Evolutionary conservation across 2,113 vertebrate species (phyloP), one percentile per base, ranked within the genome.

Genomic region (Pedionomus torquatus): DNA sequence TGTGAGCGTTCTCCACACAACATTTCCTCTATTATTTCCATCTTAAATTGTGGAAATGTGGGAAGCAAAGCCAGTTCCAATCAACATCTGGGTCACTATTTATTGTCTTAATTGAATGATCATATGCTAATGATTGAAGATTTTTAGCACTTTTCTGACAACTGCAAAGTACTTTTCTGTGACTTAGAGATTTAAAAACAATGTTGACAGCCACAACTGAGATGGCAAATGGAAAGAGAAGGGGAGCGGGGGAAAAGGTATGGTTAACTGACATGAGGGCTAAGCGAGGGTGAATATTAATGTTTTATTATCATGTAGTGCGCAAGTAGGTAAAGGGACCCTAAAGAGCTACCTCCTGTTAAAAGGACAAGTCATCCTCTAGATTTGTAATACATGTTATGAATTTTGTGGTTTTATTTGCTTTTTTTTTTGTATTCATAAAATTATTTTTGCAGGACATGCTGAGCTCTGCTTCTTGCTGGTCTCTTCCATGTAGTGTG

Each of bases 71-170:
- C 81, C 90, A 79, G 84, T 57, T 72, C 88, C 93, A 96, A 91
- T 96, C 97, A 97, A 94, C 89, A 63, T 51, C 69, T 44, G 44
- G 92, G 95, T 95, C 95, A 82, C 94, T 69, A 37, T 95, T 97
- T 87, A 96, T 97, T 93, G 83, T 93, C 94, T 65, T 98, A 98
- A 98, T 98, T 98, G 98, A 98, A 98, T 37, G 96, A 94, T 93
- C 18, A 13, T 69, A 89, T 94, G 83, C 94, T 94, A 95, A 96
- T 21, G 13, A 93, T 94, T 81, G 95, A 98, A 95, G 90, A 93
- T n/a, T 89, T 84, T 97, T 93, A 95, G 94, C 92, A 55, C 77
- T 35, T 79, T 43, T 18, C 51, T 96, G 97, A 95, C 96, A 96
- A 95, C 72, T 90, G 87, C 6, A 52, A 83, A 87, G 35, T 61